These are phyloP conservation scores for Apocheima hispidaria DNA, from an alignment of 2,888 invertebrate species.

Conservation along the genomic window DNA sequence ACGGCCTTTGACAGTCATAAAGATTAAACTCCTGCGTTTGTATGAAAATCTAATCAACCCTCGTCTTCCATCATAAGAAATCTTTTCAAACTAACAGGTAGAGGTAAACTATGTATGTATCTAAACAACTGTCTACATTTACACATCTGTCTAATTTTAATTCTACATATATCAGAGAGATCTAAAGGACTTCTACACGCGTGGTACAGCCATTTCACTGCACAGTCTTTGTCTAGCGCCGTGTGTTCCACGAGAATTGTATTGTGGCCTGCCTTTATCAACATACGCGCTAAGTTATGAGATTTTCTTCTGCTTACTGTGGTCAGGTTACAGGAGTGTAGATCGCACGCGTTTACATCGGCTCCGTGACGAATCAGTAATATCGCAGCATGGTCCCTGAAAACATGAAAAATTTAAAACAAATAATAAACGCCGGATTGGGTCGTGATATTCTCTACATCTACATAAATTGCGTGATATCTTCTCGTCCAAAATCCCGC, in stretches of 20 bases:
- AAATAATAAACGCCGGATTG: background rate
- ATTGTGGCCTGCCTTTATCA: constrained; percentile 76
- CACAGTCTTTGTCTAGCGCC: constrained; percentile 46
- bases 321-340: constrained; percentile 83
- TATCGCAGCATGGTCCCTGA: constrained; percentile 82
- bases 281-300: constrained; percentile 64
- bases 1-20: background rate
- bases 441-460: too few relatives aligned
- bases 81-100: constrained; percentile 84
- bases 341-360: constrained; percentile 87
- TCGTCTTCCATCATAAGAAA: constrained; percentile 87
- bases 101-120: constrained; percentile 73
- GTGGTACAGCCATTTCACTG: constrained; percentile 69
- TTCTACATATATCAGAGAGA: constrained; percentile 86
- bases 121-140: constrained; percentile 67
- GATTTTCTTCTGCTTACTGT: constrained; percentile 78
- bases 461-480: too few relatives aligned
- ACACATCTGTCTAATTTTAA: constrained; percentile 75
- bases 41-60: constrained; percentile 41
- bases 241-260: constrained; percentile 38
- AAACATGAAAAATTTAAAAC: background rate
- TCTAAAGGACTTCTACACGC: constrained; percentile 79
- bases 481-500: too few relatives aligned
- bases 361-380: constrained; percentile 87
- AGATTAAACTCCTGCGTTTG: background rate